A percentile compares a stretch with the other conserved stretches of the same genome.
Conservation (phyloP, 1,140 invertebrate species). For the Caenorhabditis inopinata region DNA sequence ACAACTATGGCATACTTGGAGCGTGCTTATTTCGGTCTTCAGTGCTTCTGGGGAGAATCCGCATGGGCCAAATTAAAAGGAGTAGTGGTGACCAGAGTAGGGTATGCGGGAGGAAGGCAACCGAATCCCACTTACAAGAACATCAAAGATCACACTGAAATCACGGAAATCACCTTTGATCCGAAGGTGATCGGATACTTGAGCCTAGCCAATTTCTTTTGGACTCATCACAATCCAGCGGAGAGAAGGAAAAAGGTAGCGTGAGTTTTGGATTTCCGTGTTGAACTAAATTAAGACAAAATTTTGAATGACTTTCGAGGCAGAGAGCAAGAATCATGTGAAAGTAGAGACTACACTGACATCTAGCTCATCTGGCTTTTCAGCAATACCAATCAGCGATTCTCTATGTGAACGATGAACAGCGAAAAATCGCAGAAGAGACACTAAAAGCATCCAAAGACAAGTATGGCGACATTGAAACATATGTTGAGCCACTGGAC, state of each 20-base stretch:
- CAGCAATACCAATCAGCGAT: conserved; percentile 86
- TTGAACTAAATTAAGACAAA: too few relatives aligned
- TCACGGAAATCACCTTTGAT: conserved; percentile 86
- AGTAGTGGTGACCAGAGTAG: conserved; percentile 84
- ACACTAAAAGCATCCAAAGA: conserved; percentile 70
- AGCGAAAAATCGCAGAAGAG: conserved; percentile 76
- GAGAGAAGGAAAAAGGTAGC: conserved; percentile 75
- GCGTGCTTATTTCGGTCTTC: conserved; percentile 85
- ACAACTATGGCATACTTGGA: neutral
- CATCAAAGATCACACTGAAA: conserved; percentile 72
- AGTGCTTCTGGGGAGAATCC: conserved; percentile 93
- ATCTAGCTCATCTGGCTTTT: neutral
- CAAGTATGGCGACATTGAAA: conserved; percentile 52
- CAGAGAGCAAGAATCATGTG: too few relatives aligned
- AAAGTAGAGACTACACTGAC: too few relatives aligned
- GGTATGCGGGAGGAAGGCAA: conserved; percentile 84
- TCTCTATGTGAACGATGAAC: conserved; percentile 84
- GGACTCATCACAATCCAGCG: conserved; percentile 86
- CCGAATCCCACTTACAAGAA: conserved; percentile 80
- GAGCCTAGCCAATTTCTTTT: conserved; percentile 81
- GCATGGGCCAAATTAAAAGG: conserved; percentile 81
- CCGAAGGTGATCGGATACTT: conserved; percentile 76
- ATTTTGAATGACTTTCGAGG: too few relatives aligned
- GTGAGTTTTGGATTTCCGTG: too few relatives aligned
- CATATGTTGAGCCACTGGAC: conserved; percentile 59